Base-by-base conservation (phyloP, 1,140 invertebrate genomes). In the Drosophila ambigua region DNA sequence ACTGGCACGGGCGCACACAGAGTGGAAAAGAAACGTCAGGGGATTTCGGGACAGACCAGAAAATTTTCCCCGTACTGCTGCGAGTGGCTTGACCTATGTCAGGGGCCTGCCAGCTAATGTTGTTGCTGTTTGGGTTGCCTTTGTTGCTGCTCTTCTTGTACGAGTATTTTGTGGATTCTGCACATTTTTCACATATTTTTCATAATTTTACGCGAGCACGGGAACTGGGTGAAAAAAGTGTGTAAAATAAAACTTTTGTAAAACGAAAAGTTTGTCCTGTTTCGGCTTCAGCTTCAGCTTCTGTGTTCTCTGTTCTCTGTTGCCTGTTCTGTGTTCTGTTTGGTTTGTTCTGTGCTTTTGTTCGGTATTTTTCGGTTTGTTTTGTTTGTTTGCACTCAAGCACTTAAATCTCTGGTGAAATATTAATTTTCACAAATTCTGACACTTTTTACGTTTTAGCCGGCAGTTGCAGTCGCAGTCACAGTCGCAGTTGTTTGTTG, bases 361-460 rank as follows among this genome's bases (percentile, higher is more conserved):
- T 35, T 60, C 31, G 31, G 9, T 24, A n/a, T 41, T 52, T 76
- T 39, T 51, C 39, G 46, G 50, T 64, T 72, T 72, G 59, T 67
- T 72, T 72, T 58, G 63, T 35, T 35, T 35, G 31, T 35, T 35
- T 35, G 51, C 52, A 72, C 31, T 35, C 31, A 35, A 35, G 54
- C 73, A 69, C 74, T 81, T 69, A 78, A 85, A 81, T 85, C 81
- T 85, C 81, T 82, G 55, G 81, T 85, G 81, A 81, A 87, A 85
- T 85, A 85, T 85, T 85, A 87, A 87, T 85, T 87, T 67, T 77
- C 78, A 82, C 78, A 81, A 72, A 81, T 87, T 81, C 59, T 75
- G 82, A 87, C 82, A 81, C 78, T 87, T 68, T 73, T 35, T 35
- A 35, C 31, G 31, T 35, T 67, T 72, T 66, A 52, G 76, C 68